Base-by-base conservation (phyloP, 92 coral and sea anemone species). In the Chrysogorgia sp. region DNA sequence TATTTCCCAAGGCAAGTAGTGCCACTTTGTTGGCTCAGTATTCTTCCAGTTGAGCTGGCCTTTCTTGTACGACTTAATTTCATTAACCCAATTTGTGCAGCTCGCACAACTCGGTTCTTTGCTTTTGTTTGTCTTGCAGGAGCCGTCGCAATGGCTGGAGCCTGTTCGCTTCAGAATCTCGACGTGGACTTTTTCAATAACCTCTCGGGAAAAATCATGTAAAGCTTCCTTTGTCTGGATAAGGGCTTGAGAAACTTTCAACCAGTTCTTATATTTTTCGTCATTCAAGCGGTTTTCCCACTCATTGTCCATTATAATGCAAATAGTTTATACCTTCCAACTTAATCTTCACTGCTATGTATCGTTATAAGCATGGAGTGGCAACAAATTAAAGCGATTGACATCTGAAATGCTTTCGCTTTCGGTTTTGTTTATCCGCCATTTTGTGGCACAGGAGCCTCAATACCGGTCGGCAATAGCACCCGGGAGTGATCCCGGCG, bases 181-280 rank as follows among this genome's bases (percentile, higher is more conserved):
- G 2, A 24, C 22, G 35, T 72, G 79, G 28, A 72, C 28, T 24
- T 0, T 59, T 22, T 26, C 52, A n/a, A 72, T 56, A 14, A 72
- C 64, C 5, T 72, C 37, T 56, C 35, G 0, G 32, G 79, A 34
- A 52, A 72, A 52, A 59, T 56, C 64, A 34, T 72, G 79, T 17
- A 72, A 59, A 15, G 79, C 79, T 72, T 72, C 79, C 49, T 72
- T 72, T 22, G 79, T 53, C 3, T 72, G 47, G 58, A 72, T 53
- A 23, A 72, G 65, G 17, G 79, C 79, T 9, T 17, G 48, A 55
- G 79, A 53, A 50, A 72, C 79, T 30, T 72, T 72, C 48, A 72
- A 25, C 79, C 79, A 72, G 43, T 72, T 72, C 50, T 72, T 72
- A 25, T 72, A 72, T 53, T 29, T 65, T 10, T 58, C 20, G 48